Evolutionary conservation across 1,140 invertebrate species (phyloP), one percentile per base, ranked within the genome.

Genomic region (Globodera ellingtonae): DNA sequence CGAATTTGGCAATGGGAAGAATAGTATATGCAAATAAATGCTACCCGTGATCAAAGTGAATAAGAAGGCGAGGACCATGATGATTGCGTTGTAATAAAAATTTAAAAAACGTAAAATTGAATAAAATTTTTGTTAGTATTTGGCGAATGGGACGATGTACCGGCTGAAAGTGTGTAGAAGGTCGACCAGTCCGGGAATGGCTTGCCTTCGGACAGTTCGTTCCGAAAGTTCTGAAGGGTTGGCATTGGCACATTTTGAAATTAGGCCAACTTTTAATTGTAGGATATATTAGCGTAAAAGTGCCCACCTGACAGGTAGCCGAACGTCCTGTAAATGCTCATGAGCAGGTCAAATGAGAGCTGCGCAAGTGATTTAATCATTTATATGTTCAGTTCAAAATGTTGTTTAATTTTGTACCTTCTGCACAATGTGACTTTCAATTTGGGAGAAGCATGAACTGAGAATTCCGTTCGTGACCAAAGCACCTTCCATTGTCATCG

Each of bases 391-490:
- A 6, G 46, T 18, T 67, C 8, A 70, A 9, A 48, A 8, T 48
- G 50, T 73, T 44, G 7, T 47, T 1, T 13, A 50, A 13, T 52
- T 52, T 62, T 13, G 15, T 56, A 71, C 47, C 67, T 62, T 79
- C 46, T 62, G 50, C 6, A 79, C 9, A 8, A 21, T 46, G 62
- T 79, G 95, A 90, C 93, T 94, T 88, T 94, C 92, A 18, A 98
- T 92, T 10, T 95, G 91, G 0, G 96, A 96, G 90, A 98, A 99
- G 89, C 96, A 98, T 0, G 96, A 98, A 2, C 94, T 94, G 1
- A 95, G 92, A 5, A 97, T 93, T 80, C 94, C 93, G 89, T 98
- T 93, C 1, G 98, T 94, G 46, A 98, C 91, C 13, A 98, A 90
- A 46, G 94, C 97, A 0, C 97, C 97, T 10, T 92, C 92, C 21